These are phyloP conservation scores for Drosophila equinoxialis DNA, from an alignment of 1,140 invertebrate species.

Conservation along the genomic window DNA sequence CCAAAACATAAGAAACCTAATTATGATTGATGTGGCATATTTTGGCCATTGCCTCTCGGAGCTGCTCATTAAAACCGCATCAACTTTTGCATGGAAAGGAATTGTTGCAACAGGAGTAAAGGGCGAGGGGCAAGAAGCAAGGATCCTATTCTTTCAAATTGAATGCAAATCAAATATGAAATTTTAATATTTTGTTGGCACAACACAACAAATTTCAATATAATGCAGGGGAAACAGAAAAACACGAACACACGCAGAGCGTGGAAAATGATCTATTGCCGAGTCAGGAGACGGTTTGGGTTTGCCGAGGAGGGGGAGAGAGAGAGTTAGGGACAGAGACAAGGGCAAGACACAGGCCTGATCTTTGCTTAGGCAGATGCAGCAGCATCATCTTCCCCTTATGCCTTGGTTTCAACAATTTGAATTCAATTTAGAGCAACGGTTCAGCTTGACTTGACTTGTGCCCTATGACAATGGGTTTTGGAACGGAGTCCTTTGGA, in stretches of 20 bases:
- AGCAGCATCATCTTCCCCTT: slow-evolving; percentile 58
- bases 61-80: slow-evolving; percentile 76
- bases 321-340: not conserved
- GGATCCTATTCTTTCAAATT: slow-evolving; percentile 21
- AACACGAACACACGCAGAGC: slow-evolving; percentile 51
- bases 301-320: not conserved
- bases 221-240: slow-evolving; percentile 39
- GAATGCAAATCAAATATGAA: slow-evolving; percentile 81
- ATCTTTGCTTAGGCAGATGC: slow-evolving; percentile 79
- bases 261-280: slow-evolving; percentile 80
- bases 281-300: slow-evolving; percentile 27
- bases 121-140: slow-evolving; percentile 4
- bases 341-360: slow-evolving; percentile 49
- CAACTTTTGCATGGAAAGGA: slow-evolving; percentile 41
- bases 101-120: slow-evolving; percentile 27
- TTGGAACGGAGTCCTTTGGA: slow-evolving; percentile 40
- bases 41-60: slow-evolving; percentile 33
- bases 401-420: slow-evolving; percentile 48
- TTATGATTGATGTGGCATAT: slow-evolving; percentile 74
- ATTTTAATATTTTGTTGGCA: slow-evolving; percentile 81
- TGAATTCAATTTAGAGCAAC: slow-evolving; percentile 81
- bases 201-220: slow-evolving; percentile 81
- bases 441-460: slow-evolving; percentile 72
- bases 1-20: slow-evolving; percentile 65
- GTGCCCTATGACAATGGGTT: slow-evolving; percentile 56